These are phyloP conservation scores for Sphinx pinastri DNA, from an alignment of 2,888 invertebrate species.

Conservation along the genomic window DNA sequence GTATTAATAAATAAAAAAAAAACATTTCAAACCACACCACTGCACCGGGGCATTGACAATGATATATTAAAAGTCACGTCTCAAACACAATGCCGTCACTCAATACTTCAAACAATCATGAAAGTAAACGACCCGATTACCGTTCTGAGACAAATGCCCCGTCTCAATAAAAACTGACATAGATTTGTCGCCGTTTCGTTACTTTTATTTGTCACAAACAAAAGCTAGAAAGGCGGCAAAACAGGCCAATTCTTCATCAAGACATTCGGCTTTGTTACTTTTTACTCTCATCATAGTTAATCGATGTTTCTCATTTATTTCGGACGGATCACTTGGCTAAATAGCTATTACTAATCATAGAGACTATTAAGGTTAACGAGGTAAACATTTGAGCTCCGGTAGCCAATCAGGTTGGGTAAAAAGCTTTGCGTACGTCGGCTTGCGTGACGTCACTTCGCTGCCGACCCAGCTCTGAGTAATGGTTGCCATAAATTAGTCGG, in stretches of 20 bases:
- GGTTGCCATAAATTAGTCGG: conserved; percentile 58
- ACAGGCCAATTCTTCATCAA: conserved; percentile 23
- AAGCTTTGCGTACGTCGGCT: conserved; percentile 47
- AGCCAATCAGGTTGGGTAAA: conserved; percentile 48
- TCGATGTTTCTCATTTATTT: conserved; percentile 44
- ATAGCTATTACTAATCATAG: conserved; percentile 51
- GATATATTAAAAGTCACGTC: not conserved
- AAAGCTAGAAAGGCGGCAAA: conserved; percentile 20
- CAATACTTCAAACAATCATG: conserved; percentile 19
- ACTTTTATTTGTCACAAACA: conserved; percentile 17
- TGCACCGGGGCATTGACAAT: no score
- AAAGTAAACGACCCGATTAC: conserved; percentile 16
- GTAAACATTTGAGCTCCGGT: conserved; percentile 51
- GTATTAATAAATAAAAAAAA: no score
- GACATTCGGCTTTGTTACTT: conserved; percentile 38
- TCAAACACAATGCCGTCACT: conserved; percentile 14
- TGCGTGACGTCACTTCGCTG: conserved; percentile 52
- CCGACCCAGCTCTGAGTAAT: conserved; percentile 54
- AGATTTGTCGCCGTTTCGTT: conserved; percentile 12
- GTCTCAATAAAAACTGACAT: conserved; percentile 18
- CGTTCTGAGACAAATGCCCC: conserved; percentile 13
- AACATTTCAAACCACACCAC: not conserved
- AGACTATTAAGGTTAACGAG: conserved; percentile 56
- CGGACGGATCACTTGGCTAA: conserved; percentile 37
- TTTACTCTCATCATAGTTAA: conserved; percentile 40